phyloP scores from a whole-genome alignment of 1,140 invertebrate species.

The Nylanderia fulva region DNA sequence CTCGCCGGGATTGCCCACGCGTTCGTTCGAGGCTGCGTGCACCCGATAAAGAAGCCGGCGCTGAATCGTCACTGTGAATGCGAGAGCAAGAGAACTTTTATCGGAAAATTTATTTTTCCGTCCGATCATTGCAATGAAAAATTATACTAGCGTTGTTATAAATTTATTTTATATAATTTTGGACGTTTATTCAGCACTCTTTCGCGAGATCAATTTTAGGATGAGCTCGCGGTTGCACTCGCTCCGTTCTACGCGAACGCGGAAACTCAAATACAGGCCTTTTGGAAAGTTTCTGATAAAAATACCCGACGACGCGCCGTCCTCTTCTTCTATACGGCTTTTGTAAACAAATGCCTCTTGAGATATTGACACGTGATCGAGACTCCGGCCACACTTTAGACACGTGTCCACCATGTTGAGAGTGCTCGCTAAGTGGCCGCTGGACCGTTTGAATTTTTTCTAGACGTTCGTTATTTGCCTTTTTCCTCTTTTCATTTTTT shows the following conservation, averaged over 20 bases:
- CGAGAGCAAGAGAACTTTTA: not conserved
- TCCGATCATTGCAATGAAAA: not conserved
- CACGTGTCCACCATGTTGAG: constrained; percentile 74
- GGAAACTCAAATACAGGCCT: constrained; percentile 44
- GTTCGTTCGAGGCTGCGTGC: constrained; percentile 63
- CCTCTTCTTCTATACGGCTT: constrained; percentile 70
- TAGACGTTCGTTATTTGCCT: constrained; percentile 69
- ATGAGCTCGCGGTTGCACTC: not conserved
- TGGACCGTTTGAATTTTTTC: constrained; percentile 77
- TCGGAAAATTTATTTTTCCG: not conserved
- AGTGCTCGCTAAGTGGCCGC: constrained; percentile 76
- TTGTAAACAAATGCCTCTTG: constrained; percentile 73
- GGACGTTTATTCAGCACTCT: not conserved
- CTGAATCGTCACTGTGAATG: not conserved
- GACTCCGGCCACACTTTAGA: constrained; percentile 73
- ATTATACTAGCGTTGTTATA: not conserved
- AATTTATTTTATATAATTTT: no score
- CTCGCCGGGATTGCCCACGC: constrained; percentile 73
- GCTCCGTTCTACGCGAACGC: constrained; percentile 30
- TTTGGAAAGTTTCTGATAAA: constrained; percentile 62
- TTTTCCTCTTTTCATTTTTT: constrained; percentile 63
- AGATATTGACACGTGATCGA: constrained; percentile 77
- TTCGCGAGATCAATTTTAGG: not conserved
- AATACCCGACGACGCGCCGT: constrained; percentile 62
- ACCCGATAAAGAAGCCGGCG: constrained; percentile 56